phyloP scores from a whole-genome alignment of 2,113 vertebrate species.

The Cervus canadensis region DNA sequence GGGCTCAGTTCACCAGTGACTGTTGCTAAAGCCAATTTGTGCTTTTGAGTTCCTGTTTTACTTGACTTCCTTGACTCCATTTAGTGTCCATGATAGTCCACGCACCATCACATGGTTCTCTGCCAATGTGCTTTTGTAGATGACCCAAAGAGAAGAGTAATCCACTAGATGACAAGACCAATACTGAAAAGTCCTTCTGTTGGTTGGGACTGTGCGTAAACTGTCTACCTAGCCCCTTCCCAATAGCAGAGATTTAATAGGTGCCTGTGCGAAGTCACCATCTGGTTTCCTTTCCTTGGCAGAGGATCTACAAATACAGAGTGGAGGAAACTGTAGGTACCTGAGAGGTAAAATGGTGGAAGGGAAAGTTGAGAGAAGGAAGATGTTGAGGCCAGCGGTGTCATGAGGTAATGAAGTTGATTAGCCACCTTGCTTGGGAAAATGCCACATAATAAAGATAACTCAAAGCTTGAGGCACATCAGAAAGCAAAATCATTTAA shows the following conservation, averaged over 20 bases:
- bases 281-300: neutral
- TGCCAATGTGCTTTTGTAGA: neutral
- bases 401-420: neutral
- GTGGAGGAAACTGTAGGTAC: neutral
- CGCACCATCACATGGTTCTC: neutral
- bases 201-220: neutral
- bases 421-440: neutral
- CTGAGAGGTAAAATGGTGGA: neutral
- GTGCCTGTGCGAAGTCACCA: neutral
- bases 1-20: neutral
- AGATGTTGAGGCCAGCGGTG: neutral
- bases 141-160: neutral
- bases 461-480: neutral
- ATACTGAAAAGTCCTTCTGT: neutral
- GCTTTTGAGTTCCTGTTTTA: neutral
- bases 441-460: neutral
- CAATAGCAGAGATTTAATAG: constrained; percentile 2
- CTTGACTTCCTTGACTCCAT: neutral
- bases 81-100: neutral
- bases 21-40: neutral
- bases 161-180: neutral
- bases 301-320: neutral
- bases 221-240: neutral
- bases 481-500: neutral
- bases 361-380: neutral